phyloP scores from a whole-genome alignment of 2,113 vertebrate species.

The Tetraodon nigroviridis region DNA sequence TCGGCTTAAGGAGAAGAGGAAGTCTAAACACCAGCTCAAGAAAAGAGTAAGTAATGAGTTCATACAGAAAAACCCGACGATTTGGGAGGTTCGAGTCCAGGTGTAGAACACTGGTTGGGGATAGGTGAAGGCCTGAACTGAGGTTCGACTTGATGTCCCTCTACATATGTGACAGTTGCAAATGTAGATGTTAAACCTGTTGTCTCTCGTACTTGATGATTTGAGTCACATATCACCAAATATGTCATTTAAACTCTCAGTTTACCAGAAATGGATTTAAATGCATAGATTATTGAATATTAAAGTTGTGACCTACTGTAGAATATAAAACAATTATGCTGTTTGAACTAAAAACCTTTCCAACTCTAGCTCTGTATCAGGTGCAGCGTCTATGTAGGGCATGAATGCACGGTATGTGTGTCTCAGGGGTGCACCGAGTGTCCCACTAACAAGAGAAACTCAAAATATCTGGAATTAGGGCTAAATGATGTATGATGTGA shows the following conservation, averaged over 20 bases:
- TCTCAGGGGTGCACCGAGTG: constrained; percentile 39
- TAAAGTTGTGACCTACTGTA: too few relatives aligned
- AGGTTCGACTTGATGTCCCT: too few relatives aligned
- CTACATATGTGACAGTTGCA: too few relatives aligned
- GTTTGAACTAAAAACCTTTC: constrained; percentile 4
- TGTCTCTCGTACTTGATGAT: too few relatives aligned
- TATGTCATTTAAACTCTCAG: too few relatives aligned
- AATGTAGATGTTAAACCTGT: too few relatives aligned
- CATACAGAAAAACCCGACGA: not conserved
- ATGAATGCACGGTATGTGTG: constrained; percentile 21
- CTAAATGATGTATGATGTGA: constrained; percentile 6
- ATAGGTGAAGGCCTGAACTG: too few relatives aligned
- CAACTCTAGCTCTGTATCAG: constrained; percentile 12
- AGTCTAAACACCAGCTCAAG: constrained; percentile 97
- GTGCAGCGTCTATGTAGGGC: constrained; percentile 48
- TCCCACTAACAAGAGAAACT: constrained; percentile 32
- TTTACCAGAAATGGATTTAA: too few relatives aligned
- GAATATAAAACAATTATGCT: not conserved
- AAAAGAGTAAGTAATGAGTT: constrained; percentile 80
- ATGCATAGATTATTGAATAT: too few relatives aligned
- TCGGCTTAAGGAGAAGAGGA: constrained; percentile 92
- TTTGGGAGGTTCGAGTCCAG: not conserved
- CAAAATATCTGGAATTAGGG: constrained; percentile 15
- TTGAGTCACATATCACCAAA: too few relatives aligned
- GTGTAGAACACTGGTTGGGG: too few relatives aligned